phyloP scores from a whole-genome alignment of 2,888 invertebrate genomes.

The Agriopis marginaria region DNA sequence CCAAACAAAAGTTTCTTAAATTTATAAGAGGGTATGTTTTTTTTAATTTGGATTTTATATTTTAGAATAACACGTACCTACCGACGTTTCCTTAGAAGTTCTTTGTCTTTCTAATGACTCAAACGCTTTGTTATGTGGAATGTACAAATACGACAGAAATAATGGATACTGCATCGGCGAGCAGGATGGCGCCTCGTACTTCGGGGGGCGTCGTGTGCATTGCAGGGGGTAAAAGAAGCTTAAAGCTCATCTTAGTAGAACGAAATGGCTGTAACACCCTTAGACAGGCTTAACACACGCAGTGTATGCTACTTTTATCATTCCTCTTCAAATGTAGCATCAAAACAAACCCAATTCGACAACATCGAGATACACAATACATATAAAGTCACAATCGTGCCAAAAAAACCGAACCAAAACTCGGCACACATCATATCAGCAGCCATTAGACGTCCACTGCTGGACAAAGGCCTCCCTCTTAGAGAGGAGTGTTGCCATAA shows the following conservation, averaged over 20 bases:
- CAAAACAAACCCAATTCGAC: neutral
- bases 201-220: slow-evolving; percentile 47
- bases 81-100: slow-evolving; percentile 7
- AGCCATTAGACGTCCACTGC: too few species aligned
- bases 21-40: too few species aligned
- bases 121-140: slow-evolving; percentile 37
- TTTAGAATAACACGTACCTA: neutral
- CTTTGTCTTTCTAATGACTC: slow-evolving; percentile 29
- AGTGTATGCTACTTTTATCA: neutral
- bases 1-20: too few species aligned
- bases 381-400: too few species aligned
- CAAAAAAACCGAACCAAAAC: too few species aligned
- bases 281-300: slow-evolving; percentile 32
- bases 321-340: slow-evolving; percentile 48
- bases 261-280: slow-evolving; percentile 33
- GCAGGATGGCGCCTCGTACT: slow-evolving; percentile 47
- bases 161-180: slow-evolving; percentile 43
- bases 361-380: too few species aligned
- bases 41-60: slow-evolving; percentile 1
- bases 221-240: slow-evolving; percentile 45
- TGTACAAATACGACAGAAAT: slow-evolving; percentile 47
- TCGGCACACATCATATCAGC: too few species aligned
- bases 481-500: too few species aligned
- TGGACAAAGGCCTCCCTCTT: too few species aligned
- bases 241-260: slow-evolving; percentile 37